Base-by-base conservation (phyloP, 2,797 vertebrate species). In the Zenarchopterus dispar region DNA sequence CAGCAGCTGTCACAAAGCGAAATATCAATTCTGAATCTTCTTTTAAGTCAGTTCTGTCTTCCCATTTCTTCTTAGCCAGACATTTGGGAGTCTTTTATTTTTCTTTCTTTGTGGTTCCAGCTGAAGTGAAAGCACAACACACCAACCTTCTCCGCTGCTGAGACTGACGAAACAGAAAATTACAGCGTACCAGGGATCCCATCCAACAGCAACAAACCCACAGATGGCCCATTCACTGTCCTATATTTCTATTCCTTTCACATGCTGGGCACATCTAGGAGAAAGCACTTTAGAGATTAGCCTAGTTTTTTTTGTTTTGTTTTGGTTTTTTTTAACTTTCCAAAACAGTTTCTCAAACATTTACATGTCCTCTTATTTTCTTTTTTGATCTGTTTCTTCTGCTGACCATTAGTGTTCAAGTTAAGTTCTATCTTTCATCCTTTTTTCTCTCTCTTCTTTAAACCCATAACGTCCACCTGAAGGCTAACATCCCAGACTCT, bases 211-310 rank as follows among this genome's bases (percentile, higher is more conserved):
- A 56, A 11, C 53, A 43, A 11, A 26, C 16, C 33, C 5, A 36
- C 11, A 1, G 28, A 36, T 44, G 28, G 22, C 22, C 33, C 16
- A 57, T 42, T 43, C 41, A 9, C n/a, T 10, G 26, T 17, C 28
- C 28, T 36, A 42, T 48, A 62, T n/a, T 36, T 10, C 33, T 36
- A 36, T 36, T 13, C 13, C 4, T 36, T 36, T 60, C 11, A 47
- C 43, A 47, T 43, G 8, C 46, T 41, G 9, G 59, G 67, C 23
- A 48, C 45, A 28, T 66, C 24, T 36, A 66, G 57, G 53, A 52
- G 49, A 22, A 55, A 16, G 13, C 52, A 28, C 43, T 59, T 71
- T 42, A 49, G 36, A 49, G 36, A 15, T 5, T 5, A 43, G 18
- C 31, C 56, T 46, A 31, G 33, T 36, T 36, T 28, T 11, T 36